Percentiles rank a stretch among this genome's conserved stretches.
Evolutionary conservation across 2,113 vertebrate species (phyloP).

Genomic region (Asarcornis scutulata): DNA sequence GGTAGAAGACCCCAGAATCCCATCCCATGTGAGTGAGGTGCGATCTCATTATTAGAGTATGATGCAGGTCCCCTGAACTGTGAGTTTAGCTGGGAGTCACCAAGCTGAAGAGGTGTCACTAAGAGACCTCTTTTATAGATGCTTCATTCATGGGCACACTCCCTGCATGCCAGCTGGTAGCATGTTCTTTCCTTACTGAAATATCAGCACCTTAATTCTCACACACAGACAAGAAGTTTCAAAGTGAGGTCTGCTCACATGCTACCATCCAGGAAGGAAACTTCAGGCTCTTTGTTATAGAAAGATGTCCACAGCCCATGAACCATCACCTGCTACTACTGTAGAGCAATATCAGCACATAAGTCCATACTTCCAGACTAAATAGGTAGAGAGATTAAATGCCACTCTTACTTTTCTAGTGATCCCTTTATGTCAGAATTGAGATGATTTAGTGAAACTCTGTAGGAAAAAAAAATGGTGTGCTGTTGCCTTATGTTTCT

Average conservation of each 20-base stretch:
- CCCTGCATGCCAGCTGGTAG: background rate
- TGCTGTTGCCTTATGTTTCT: background rate
- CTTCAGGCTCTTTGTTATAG: background rate
- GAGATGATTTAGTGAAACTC: background rate
- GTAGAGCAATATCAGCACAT: background rate
- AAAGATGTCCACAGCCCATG: background rate
- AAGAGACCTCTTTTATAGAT: background rate
- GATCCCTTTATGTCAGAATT: rapidly evolving
- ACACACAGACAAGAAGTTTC: background rate
- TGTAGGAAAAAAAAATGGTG: background rate
- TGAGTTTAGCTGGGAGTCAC: background rate
- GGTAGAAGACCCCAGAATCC: background rate
- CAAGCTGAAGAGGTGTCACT: no score
- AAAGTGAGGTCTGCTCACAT: background rate
- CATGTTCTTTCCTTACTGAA: background rate
- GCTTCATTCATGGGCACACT: background rate
- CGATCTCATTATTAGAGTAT: background rate
- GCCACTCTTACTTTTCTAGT: background rate
- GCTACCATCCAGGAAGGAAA: background rate
- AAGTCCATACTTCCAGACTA: background rate
- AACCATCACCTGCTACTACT: background rate
- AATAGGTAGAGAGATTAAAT: background rate
- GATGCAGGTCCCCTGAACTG: background rate
- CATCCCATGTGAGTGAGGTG: background rate
- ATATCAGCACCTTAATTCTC: background rate